These are phyloP conservation scores for Ectemnius continuus DNA, from an alignment of 2,888 invertebrate genomes.

Conservation along the genomic window DNA sequence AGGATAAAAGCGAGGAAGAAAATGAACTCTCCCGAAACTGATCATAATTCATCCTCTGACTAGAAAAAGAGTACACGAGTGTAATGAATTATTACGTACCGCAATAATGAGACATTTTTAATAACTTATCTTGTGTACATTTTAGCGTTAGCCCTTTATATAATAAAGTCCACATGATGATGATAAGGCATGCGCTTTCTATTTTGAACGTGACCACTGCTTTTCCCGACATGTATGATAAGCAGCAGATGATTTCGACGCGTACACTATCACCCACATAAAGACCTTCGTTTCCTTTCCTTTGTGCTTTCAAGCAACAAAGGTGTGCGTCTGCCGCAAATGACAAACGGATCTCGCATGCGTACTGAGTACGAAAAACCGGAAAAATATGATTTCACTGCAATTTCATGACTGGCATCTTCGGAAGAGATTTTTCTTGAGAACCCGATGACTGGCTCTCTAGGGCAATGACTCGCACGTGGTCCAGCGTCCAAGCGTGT, in stretches of 20 bases:
- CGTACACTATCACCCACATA: no score
- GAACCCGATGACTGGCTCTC: no score
- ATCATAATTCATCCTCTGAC: slow-evolving; percentile 67
- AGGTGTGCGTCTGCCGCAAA: neutral
- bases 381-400: no score
- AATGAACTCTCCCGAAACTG: slow-evolving; percentile 56
- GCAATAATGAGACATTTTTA: slow-evolving; percentile 75
- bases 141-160: slow-evolving; percentile 76
- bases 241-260: neutral
- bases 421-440: no score
- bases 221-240: slow-evolving; percentile 9
- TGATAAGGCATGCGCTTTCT: slow-evolving; percentile 56
- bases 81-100: slow-evolving; percentile 72
- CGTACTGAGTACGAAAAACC: no score
- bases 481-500: no score
- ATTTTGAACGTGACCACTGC: slow-evolving; percentile 27
- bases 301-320: neutral
- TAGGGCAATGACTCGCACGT: no score
- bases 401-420: no score
- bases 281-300: no score
- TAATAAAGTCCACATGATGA: slow-evolving; percentile 75
- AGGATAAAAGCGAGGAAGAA: no score
- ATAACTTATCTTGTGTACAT: slow-evolving; percentile 76
- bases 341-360: no score
- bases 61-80: slow-evolving; percentile 69